phyloP scores from a whole-genome alignment of 64 coral and sea anemone genomes.

The Stylophora pistillata region DNA sequence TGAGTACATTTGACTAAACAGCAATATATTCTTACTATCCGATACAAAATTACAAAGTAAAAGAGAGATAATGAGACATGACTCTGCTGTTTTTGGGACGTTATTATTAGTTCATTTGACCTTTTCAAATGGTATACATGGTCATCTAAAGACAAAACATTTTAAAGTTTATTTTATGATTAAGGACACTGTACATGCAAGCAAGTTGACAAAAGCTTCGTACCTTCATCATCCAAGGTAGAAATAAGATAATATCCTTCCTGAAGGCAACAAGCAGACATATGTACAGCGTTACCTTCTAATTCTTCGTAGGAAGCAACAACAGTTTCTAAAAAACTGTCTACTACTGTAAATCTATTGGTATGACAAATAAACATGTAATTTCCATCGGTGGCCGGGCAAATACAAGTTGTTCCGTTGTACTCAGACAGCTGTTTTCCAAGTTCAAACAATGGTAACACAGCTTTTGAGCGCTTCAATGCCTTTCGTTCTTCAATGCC shows the following conservation, averaged over 20 bases:
- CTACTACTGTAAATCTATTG: constrained; percentile 54
- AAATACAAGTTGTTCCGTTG: constrained; percentile 45
- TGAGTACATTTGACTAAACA: neutral
- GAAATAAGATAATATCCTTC: constrained; percentile 71
- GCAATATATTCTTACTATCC: neutral
- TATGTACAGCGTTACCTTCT: constrained; percentile 28
- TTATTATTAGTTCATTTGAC: too few species aligned
- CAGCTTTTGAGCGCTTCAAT: constrained; percentile 65
- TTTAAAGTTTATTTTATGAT: too few species aligned
- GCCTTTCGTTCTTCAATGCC: constrained; percentile 70
- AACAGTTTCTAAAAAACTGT: constrained; percentile 65
- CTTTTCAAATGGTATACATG: too few species aligned
- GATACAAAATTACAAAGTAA: too few species aligned
- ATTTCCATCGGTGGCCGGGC: constrained; percentile 38
- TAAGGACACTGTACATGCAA: too few species aligned
- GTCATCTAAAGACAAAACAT: too few species aligned
- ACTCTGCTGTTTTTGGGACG: too few species aligned
- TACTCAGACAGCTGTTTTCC: constrained; percentile 62
- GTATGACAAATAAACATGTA: constrained; percentile 60
- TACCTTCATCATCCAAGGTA: constrained; percentile 67
- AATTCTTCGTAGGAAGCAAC: constrained; percentile 70
- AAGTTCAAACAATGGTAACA: constrained; percentile 74
- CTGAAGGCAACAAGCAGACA: constrained; percentile 57
- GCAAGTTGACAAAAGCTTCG: too few species aligned
- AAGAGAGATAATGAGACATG: too few species aligned